phyloP scores from a whole-genome alignment of 2,888 invertebrate genomes.

The Barypeithes pellucidus region DNA sequence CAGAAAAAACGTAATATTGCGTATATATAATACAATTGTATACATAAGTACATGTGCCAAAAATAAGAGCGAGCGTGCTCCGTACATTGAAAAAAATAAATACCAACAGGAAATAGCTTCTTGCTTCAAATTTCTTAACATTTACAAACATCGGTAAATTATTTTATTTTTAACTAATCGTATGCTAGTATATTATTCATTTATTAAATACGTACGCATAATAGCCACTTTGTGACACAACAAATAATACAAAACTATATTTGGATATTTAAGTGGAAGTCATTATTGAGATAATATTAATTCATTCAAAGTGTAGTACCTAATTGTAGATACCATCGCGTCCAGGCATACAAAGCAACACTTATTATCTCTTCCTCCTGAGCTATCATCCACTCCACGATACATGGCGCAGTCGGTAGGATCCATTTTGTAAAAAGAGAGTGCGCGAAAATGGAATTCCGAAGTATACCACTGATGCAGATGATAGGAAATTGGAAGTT shows the following conservation, averaged over 20 bases:
- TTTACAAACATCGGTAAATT: conserved; percentile 26
- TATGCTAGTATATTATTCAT: conserved; percentile 9
- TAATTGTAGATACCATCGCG: too few species aligned
- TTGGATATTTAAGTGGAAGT: neutral
- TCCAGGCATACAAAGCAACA: too few species aligned
- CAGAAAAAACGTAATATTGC: conserved; percentile 62
- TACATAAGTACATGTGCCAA: conserved; percentile 67
- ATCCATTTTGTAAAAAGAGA: too few species aligned
- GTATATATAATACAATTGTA: conserved; percentile 66
- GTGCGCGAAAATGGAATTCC: too few species aligned
- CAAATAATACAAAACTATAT: conserved; percentile 8
- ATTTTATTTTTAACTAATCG: conserved; percentile 24
- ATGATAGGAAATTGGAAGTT: too few species aligned
- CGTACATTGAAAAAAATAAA: conserved; percentile 59
- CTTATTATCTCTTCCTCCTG: too few species aligned
- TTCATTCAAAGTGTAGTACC: too few species aligned
- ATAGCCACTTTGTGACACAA: neutral
- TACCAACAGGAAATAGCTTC: conserved; percentile 62
- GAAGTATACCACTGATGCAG: too few species aligned
- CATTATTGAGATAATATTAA: too few species aligned
- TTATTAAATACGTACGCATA: neutral
- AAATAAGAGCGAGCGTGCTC: conserved; percentile 64
- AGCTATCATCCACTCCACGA: too few species aligned
- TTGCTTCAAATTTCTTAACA: conserved; percentile 34
- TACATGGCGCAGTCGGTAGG: too few species aligned